Percentiles rank a stretch among this genome's conserved stretches.
Conservation (phyloP, 2,113 vertebrate species). For the Thamnaconus septentrionalis region DNA sequence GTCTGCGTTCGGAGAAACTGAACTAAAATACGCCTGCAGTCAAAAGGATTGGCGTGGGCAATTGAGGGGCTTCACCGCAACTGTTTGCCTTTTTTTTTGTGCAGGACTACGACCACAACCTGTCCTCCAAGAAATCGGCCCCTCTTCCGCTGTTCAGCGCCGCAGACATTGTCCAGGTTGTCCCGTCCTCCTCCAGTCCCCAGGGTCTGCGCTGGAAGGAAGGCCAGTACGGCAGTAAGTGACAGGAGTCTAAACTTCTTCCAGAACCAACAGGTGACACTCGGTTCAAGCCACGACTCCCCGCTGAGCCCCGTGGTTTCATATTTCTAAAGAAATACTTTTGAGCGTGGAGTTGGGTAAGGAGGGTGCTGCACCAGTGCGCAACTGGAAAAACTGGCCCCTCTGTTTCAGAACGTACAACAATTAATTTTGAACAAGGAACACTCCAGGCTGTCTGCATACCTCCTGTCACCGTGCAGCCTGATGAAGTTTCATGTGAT, state of each 20-base stretch:
- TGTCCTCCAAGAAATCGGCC: constrained; percentile 55
- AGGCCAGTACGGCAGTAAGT: constrained; percentile 35
- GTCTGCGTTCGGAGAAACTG: neutral
- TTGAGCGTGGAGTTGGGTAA: neutral
- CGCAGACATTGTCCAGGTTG: constrained; percentile 73
- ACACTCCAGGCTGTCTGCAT: constrained; percentile 30
- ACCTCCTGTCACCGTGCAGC: constrained; percentile 20
- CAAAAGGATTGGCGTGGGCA: neutral
- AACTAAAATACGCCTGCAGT: neutral
- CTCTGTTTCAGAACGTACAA: constrained; percentile 40
- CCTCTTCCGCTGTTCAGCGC: constrained; percentile 67
- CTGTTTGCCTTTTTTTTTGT: no score
- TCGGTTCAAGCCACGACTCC: no score
- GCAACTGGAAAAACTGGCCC: constrained; percentile 59
- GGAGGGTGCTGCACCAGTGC: neutral
- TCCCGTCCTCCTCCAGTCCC: constrained; percentile 45
- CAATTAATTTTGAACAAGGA: constrained; percentile 14
- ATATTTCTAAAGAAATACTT: neutral
- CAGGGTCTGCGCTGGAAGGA: constrained; percentile 44
- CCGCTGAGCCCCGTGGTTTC: no score
- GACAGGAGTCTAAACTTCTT: neutral
- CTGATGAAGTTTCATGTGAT: constrained; percentile 38
- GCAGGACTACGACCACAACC: constrained; percentile 56
- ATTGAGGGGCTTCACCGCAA: no score
- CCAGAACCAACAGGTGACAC: no score